These are phyloP conservation scores for Papilio xuthus DNA, from an alignment of 1,140 invertebrate genomes.

Conservation along the genomic window DNA sequence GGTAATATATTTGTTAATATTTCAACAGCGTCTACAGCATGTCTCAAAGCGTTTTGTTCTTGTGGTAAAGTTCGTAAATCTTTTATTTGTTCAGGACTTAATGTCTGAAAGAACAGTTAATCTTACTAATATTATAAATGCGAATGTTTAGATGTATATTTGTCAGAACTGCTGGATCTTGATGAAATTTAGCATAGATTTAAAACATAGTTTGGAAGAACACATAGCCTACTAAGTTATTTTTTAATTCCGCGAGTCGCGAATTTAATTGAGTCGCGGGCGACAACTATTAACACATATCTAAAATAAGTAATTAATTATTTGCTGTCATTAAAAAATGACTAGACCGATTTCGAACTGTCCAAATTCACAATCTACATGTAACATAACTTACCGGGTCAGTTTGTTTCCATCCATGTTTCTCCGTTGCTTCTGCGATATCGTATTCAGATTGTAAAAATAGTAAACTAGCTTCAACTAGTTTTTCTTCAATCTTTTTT, in stretches of 20 bases:
- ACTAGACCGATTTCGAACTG: background rate
- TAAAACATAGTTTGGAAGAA: too few relatives aligned
- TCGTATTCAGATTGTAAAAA: slow-evolving; percentile 61
- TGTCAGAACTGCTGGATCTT: too few relatives aligned
- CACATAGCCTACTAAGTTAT: too few relatives aligned
- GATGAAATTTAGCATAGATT: too few relatives aligned
- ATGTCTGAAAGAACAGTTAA: background rate
- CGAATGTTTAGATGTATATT: too few relatives aligned
- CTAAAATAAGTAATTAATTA: too few relatives aligned
- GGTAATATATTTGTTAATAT: slow-evolving; percentile 30
- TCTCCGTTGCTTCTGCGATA: slow-evolving; percentile 52
- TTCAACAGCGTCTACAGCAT: slow-evolving; percentile 10
- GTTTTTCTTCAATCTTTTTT: slow-evolving; percentile 39
- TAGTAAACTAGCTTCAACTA: slow-evolving; percentile 51
- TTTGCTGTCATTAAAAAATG: background rate
- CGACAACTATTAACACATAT: too few relatives aligned
- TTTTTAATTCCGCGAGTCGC: too few relatives aligned
- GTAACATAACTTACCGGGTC: slow-evolving; percentile 50
- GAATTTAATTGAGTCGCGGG: too few relatives aligned
- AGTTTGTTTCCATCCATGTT: slow-evolving; percentile 57
- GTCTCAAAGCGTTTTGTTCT: slow-evolving; percentile 18
- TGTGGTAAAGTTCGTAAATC: slow-evolving; percentile 29
- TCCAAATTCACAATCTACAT: too few relatives aligned
- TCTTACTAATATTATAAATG: too few relatives aligned
- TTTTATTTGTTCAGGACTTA: slow-evolving; percentile 22